Evolutionary conservation across 2,888 invertebrate genomes (phyloP), one percentile per base, ranked within the genome.

Genomic region (Lasioglossum leucozonium): DNA sequence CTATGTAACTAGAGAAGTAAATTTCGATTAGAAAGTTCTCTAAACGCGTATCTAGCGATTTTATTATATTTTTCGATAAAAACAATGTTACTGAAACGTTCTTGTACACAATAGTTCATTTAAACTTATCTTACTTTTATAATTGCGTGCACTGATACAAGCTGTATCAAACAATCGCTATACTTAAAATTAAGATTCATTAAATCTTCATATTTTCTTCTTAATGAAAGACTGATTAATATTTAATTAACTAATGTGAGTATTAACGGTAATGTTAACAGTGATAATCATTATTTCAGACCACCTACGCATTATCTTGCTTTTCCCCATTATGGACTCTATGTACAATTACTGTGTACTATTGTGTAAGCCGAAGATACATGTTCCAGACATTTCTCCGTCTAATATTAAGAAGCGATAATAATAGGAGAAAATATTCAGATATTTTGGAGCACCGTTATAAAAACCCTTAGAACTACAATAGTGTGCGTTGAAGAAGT

Each of bases 401-500:
- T 65, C 58, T 37, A 30, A 69, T 72, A 65, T 81, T 86, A 40
- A 76, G 74, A 81, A 30, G 76, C 72, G 78, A 77, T 78, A 51
- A 81, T 79, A 85, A 85, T 82, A 81, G 82, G 79, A 87, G 77
- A 85, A 79, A 86, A 75, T 62, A 62, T 62, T 62, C 30, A 30
- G 77, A 87, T 87, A 78, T 86, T 79, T 82, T 91, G 91, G 91
- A 93, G 90, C 92, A 93, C 91, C 93, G 91, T 93, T 92, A 92
- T 92, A 93, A 92, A 91, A 92, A 93, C 91, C 88, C 93, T 93
- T 93, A 92, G 77, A 85, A 81, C 92, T 93, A 93, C 77, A 82
- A 62, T 62, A 91, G 91, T 94, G 94, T 93, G 94, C 93, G 93
- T 94, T 94, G 91, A 93, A 94, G 92, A 91, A 90, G 93, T 92